Evolutionary conservation across 2,888 invertebrate genomes (phyloP), one percentile per base, ranked within the genome.

Genomic region (Achlya flavicornis): DNA sequence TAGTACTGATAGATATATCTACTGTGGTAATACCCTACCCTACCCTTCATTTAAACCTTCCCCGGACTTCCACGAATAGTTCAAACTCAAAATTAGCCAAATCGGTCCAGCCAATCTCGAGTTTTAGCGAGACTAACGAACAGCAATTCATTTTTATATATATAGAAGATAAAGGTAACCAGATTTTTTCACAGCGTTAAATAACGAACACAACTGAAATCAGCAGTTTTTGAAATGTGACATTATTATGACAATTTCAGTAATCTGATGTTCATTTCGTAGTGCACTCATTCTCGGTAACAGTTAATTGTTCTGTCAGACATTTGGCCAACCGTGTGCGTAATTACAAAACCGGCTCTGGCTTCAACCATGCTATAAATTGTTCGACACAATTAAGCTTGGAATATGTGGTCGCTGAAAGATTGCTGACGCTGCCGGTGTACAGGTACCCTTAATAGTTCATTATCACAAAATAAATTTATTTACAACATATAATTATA

Each of bases 351-450:
- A 77, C 80, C 79, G 70, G 69, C 65, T 69, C 60, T 75, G 72
- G 76, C 73, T 82, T 81, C 80, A 76, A 76, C 84, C 82, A 78
- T 76, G 81, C 86, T 66, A 86, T 88, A 87, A 88, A 88, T 88
- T 83, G 83, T 80, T 79, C 77, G 72, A 75, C 76, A 81, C 83
- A 87, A 86, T 88, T 87, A 84, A 78, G 78, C 77, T 72, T 70
- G 75, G 77, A 77, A 80, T 81, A 81, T 81, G 80, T 77, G 80
- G 83, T 75, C 61, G 61, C 71, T 74, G 76, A 74, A 77, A 76
- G 77, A 78, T 75, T 72, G 75, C 72, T 73, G 71, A 73, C 66
- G 67, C 59, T 65, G 59, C 63, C 41, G 63, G 60, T 61, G 60
- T 61, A 35, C 59, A 41, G 53, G 16, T 38, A 53, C 38, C 59